A percentile compares a stretch with the other conserved stretches of the same genome.
phyloP scores from a whole-genome alignment of 2,113 vertebrate genomes.

The Eurystomus gularis region DNA sequence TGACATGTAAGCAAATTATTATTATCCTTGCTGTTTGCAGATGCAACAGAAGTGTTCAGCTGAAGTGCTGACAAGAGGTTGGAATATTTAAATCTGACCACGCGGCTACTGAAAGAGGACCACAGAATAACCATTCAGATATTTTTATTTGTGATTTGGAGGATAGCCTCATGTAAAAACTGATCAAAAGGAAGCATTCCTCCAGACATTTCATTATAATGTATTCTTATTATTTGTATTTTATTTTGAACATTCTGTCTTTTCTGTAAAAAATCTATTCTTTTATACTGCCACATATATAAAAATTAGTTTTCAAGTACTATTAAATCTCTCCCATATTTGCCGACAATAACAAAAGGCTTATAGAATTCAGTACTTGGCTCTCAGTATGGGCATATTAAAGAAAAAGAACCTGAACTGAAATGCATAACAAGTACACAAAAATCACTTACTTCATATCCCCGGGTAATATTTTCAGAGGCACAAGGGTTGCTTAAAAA shows the following conservation, averaged over 20 bases:
- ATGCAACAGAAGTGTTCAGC: conserved; percentile 34
- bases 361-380: background rate
- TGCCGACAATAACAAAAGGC: background rate
- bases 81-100: conserved; percentile 37
- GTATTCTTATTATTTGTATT: too few relatives aligned
- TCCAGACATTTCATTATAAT: background rate
- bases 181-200: background rate
- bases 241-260: too few relatives aligned
- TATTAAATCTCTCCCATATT: background rate
- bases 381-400: background rate
- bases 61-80: conserved; percentile 34
- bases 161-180: background rate
- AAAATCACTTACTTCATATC: background rate
- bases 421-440: background rate
- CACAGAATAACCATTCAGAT: background rate
- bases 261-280: background rate
- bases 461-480: background rate
- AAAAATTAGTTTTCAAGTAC: background rate
- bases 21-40: conserved; percentile 47
- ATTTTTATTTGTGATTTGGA: background rate
- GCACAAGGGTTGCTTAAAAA: background rate
- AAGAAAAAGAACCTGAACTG: background rate
- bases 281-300: background rate
- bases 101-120: background rate
- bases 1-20: conserved; percentile 29